Evolutionary conservation across 2,888 invertebrate species (phyloP), one percentile per base, ranked within the genome.

Genomic region (Pogonocherus hispidulus): DNA sequence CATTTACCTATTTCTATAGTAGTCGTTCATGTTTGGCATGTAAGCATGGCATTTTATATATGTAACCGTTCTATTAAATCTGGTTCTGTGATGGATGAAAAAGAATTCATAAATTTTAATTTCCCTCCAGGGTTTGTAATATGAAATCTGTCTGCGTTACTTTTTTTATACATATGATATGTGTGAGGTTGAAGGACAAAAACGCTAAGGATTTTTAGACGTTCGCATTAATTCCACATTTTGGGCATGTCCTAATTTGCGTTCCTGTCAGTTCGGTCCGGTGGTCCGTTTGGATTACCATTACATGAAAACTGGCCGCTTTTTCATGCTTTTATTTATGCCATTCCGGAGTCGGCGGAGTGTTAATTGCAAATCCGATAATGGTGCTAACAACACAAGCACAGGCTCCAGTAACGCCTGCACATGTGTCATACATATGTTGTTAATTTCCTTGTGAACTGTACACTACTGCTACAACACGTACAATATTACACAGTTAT

Each of bases 281-380:
- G 60, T 59, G 70, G 69, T 67, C 66, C 69, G 66, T 73, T 71
- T 60, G 71, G 67, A 73, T 73, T 67, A 70, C 73, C 66, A 71
- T 71, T 73, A 73, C 69, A 70, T 47, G 70, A 44, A 71, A 73
- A 56, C 56, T 35, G 47, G 59, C 63, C 44, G 41, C 44, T 68
- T 73, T 69, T 73, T 71, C 66, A 54, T 69, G 67, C 71, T 69
- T 71, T 73, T 71, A 73, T 71, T 71, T 73, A 71, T 73, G 69
- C 67, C 59, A 62, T 71, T 73, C 67, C 47, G 22, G 70, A 70
- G 70, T 69, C 64, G 69, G 59, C 65, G 65, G 70, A 70, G 71
- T 74, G 74, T 74, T 74, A 74, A 74, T 74, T 74, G 70, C 74
- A 74, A 74, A 74, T 70, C 69, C 71, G 70, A 74, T 74, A 74